Evolutionary conservation across 2,797 vertebrate genomes (phyloP).

Genomic region (Anabacerthia variegaticeps): DNA sequence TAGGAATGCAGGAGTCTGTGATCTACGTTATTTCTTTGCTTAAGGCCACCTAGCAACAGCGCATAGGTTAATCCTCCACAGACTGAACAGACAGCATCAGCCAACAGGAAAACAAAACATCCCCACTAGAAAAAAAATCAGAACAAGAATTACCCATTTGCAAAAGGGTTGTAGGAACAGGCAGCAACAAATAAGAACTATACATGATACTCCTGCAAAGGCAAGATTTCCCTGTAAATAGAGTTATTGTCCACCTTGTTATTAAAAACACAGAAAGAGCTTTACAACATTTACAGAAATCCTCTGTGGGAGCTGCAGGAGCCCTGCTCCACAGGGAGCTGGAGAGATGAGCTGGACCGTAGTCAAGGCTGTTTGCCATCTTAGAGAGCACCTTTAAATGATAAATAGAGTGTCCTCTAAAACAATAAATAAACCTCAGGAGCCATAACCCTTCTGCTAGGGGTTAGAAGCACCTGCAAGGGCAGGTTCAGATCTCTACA

Average conservation of each 20-base stretch:
- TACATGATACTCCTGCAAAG: constrained; percentile 19
- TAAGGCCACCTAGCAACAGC: constrained; percentile 63
- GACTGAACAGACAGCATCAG: constrained; percentile 61
- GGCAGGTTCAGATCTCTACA: background rate
- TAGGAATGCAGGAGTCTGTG: constrained; percentile 43
- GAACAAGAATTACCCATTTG: constrained; percentile 55
- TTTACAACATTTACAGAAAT: constrained; percentile 23
- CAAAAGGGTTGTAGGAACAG: constrained; percentile 22
- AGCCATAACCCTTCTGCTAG: background rate
- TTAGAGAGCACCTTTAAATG: constrained; percentile 20
- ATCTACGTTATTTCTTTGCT: constrained; percentile 49
- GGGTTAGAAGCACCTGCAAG: background rate
- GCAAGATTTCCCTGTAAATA: constrained; percentile 50
- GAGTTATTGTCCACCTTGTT: constrained; percentile 41
- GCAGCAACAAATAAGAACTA: constrained; percentile 5
- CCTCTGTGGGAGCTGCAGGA: background rate
- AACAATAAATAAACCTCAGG: background rate
- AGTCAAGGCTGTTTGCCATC: constrained; percentile 39
- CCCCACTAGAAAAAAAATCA: constrained; percentile 10
- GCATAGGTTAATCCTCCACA: constrained; percentile 62
- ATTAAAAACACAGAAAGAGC: constrained; percentile 60
- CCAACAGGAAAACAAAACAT: constrained; percentile 68
- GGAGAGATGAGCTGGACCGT: background rate
- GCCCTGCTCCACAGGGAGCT: constrained; percentile 4
- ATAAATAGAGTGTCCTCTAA: constrained; percentile 1